phyloP scores from a whole-genome alignment of 2,888 invertebrate species.

The Spilosoma lubricipeda region DNA sequence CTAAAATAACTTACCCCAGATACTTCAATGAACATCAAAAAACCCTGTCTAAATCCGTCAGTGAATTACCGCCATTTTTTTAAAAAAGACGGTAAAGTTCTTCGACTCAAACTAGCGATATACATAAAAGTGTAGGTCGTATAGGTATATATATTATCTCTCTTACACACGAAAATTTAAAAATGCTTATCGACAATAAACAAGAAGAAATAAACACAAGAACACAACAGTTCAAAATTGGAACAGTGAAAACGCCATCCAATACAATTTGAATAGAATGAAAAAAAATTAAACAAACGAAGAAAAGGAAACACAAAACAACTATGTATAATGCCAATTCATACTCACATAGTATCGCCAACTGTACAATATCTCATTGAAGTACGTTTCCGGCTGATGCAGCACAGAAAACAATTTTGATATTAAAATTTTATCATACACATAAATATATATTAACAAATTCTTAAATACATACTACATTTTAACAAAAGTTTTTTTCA shows the following conservation, averaged over 20 bases:
- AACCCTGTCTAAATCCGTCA: neutral
- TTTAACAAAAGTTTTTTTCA: neutral
- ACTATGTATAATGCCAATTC: slow-evolving; percentile 41
- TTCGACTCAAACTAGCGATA: neutral
- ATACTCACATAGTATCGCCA: slow-evolving; percentile 83
- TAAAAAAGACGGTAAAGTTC: neutral
- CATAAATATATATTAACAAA: slow-evolving; percentile 12
- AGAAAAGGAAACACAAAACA: slow-evolving; percentile 44
- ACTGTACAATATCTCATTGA: slow-evolving; percentile 80
- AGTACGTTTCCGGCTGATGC: slow-evolving; percentile 83
- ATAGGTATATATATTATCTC: neutral
- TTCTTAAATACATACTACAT: slow-evolving; percentile 3
- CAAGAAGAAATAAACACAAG: slow-evolving; percentile 10
- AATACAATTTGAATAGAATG: slow-evolving; percentile 57
- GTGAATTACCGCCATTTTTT: neutral
- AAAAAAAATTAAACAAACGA: slow-evolving; percentile 20
- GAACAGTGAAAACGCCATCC: slow-evolving; percentile 55
- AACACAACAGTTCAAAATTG: slow-evolving; percentile 23
- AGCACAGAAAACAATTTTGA: slow-evolving; percentile 65
- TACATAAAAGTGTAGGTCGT: neutral
- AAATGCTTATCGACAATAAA: slow-evolving; percentile 13
- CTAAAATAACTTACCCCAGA: neutral
- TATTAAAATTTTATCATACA: slow-evolving; percentile 36
- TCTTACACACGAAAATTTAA: neutral
- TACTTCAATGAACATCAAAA: neutral